Conservation (phyloP, 2,888 invertebrate genomes). For the Rhodophaea formosa region DNA sequence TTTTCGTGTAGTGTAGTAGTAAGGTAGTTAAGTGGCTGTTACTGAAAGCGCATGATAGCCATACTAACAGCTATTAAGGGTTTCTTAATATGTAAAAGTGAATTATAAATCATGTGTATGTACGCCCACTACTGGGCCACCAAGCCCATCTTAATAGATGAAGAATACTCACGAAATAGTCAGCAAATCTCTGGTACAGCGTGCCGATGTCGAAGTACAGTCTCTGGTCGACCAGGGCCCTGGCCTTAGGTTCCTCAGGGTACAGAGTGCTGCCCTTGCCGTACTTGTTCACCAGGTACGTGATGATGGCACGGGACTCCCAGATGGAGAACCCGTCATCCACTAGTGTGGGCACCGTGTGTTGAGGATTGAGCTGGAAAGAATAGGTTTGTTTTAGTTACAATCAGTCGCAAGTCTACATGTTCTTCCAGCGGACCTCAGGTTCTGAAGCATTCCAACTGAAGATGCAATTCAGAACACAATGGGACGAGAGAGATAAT, state of each 20-base stretch:
- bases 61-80: too few relatives aligned
- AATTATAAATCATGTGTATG: too few relatives aligned
- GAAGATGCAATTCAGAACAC: too few relatives aligned
- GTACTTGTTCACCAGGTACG: constrained; percentile 90
- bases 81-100: too few relatives aligned
- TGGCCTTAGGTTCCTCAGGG: constrained; percentile 88
- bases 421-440: too few relatives aligned
- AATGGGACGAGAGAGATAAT: too few relatives aligned
- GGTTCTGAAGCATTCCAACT: too few relatives aligned
- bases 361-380: constrained; percentile 89
- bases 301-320: constrained; percentile 92
- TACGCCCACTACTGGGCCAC: too few relatives aligned
- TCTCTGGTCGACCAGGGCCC: constrained; percentile 89
- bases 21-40: too few relatives aligned
- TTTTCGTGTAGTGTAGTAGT: too few relatives aligned
- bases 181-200: constrained; percentile 85
- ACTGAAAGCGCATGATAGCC: too few relatives aligned
- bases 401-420: too few relatives aligned
- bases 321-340: constrained; percentile 91
- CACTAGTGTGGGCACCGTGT: constrained; percentile 90
- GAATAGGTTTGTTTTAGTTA: not conserved
- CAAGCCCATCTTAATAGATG: not conserved
- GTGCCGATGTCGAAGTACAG: constrained; percentile 91
- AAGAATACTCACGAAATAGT: constrained; percentile 84
- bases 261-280: constrained; percentile 88